Evolutionary conservation across 2,113 vertebrate genomes (phyloP), one percentile per base, ranked within the genome.

Genomic region (Pachyramphus minor): DNA sequence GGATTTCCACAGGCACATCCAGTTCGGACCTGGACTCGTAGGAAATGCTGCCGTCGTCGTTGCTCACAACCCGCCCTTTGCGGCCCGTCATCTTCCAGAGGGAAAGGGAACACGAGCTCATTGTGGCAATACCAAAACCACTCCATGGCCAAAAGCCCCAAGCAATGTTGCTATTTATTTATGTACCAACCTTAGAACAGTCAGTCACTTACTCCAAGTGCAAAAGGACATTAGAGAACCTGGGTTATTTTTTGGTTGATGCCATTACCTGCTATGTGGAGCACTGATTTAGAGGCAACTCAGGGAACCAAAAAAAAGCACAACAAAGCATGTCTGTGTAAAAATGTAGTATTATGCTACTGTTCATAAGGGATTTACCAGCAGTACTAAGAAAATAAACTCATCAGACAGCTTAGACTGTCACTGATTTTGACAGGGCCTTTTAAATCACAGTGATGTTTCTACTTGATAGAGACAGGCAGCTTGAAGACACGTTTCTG

Each of bases 1-100:
- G 98, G 96, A 99, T 99, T 93, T 99, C 99, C 35, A 99, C 99
- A 0, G 99, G 99, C 56, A 99, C 99, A 5, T 99, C 99, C 14
- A 99, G 98, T 62, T 99, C 99, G 2, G 99, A 99, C 44, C 99
- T 97, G 3, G 99, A 99, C 76, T 99, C 99, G 0, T 99, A 99
- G 4, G 99, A 99, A 95, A 99, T 99, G 97, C 98, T 99, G 95
- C 99, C 99, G 14, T 99, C 99, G 9, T 99, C 99, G 0, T 99
- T 99, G 91, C 99, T 99, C 64, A 99, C 99, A 31, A 99, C 99
- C 10, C 99, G 98, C 9, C 99, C 99, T 93, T 99, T 99, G 35
- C 99, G 98, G 4, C 99, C 99, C 0, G 99, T 99, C 99, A 99
- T 99, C 99, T 99, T 91, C 3, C 19, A 24, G 17, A 50, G 35